Base-by-base conservation (phyloP, 2,888 invertebrate genomes). In the Cancer borealis region DNA sequence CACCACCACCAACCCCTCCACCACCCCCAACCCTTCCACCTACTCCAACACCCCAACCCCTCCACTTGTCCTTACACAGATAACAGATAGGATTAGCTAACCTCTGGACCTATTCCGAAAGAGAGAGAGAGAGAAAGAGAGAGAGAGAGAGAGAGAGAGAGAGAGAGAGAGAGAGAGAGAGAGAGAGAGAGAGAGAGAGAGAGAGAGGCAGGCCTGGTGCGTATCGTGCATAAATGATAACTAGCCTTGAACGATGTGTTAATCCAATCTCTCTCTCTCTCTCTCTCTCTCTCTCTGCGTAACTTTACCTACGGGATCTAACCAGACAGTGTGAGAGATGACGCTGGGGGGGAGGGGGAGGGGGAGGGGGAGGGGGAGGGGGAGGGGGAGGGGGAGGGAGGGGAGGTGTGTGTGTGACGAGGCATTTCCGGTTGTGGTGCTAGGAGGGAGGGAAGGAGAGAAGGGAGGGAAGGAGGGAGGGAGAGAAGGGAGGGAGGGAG, bases 111-210 rank as follows among this genome's bases (percentile, higher is more conserved):
- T n/a, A n/a, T 14, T 17, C 6, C 73, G 54, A 54, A 14, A 54
- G 54, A 54, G 54, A 54, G 54, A 54, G 54, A 54, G 54, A 54
- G 54, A 54, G 54, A 54, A 14, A 54, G 54, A 54, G 54, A 54
- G 54, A 54, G 54, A 54, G 54, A 54, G 54, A 54, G 54, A 54
- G 54, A 54, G 54, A 54, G 54, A 54, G 54, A 54, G 54, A 54
- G 54, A 54, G 54, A 54, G 54, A 54, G 54, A 54, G 54, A 54
- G 54, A 54, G 54, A 54, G 54, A 54, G 54, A 54, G 54, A 66
- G 66, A 66, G 66, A 66, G 66, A 66, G 66, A 66, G 66, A 66
- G 66, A 66, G 66, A 66, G 66, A 66, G 66, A 66, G 66, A 66
- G n/a, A 73, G 4, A 17, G 73, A 4, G 21, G 2, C 1, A 39